Evolutionary conservation across 92 coral and sea anemone genomes (phyloP).

Genomic region (Actinernus sp.): DNA sequence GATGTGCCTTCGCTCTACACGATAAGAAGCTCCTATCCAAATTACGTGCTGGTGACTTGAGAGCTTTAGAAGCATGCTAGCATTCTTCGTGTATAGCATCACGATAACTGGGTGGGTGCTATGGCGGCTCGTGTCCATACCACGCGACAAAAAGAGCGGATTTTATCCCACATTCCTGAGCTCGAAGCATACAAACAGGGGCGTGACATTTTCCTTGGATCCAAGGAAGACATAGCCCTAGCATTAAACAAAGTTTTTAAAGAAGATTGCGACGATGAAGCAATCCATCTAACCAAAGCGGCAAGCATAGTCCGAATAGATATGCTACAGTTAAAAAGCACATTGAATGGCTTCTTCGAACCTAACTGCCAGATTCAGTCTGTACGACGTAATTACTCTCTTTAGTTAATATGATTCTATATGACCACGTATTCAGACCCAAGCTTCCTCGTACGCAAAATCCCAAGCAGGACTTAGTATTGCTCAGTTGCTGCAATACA

Average conservation of each 20-base stretch:
- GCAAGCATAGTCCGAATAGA: conserved; percentile 66
- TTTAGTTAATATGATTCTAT: no score
- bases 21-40: no score
- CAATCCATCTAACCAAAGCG: conserved; percentile 53
- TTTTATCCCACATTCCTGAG: conserved; percentile 36
- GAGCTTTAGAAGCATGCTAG: no score
- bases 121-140: conserved; percentile 42
- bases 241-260: conserved; percentile 32
- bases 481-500: conserved; percentile 36
- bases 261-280: conserved; percentile 53
- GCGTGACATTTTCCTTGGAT: conserved; percentile 32
- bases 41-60: no score
- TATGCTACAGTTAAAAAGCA: conserved; percentile 9
- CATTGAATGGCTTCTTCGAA: conserved; percentile 49
- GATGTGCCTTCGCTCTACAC: no score
- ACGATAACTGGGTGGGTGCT: no score
- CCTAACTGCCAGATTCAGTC: conserved; percentile 53
- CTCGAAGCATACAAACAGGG: conserved; percentile 47
- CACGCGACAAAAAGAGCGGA: conserved; percentile 48
- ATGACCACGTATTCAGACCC: no score
- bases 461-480: conserved; percentile 23
- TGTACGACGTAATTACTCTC: no score
- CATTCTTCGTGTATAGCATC: no score
- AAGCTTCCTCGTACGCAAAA: no score
- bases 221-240: conserved; percentile 19